Percentiles rank a stretch among this genome's conserved stretches.
phyloP scores from a whole-genome alignment of 1,140 invertebrate genomes.

The Lethrus apterus region DNA sequence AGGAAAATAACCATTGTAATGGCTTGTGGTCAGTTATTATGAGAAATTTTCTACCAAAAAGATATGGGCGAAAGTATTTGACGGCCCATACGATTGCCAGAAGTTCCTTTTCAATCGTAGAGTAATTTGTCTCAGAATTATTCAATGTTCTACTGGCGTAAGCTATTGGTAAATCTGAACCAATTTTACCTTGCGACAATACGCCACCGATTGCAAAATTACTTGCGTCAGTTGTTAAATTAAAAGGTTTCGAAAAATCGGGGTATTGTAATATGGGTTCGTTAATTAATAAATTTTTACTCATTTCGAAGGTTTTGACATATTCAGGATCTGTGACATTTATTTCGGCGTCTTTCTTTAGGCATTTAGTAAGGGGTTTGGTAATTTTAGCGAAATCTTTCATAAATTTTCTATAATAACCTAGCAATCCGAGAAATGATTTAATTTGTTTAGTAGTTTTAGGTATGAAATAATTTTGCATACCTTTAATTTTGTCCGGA shows the following conservation, averaged over 20 bases:
- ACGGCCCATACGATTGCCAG: constrained; percentile 16
- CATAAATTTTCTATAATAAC: constrained; percentile 20
- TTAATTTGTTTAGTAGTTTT: constrained; percentile 20
- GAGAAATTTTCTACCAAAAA: too few species aligned
- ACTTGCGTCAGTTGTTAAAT: constrained; percentile 33
- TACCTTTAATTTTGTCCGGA: constrained; percentile 18
- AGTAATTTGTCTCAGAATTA: constrained; percentile 9
- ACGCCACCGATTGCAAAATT: constrained; percentile 31
- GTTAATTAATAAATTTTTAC: constrained; percentile 17
- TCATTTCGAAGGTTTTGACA: too few species aligned
- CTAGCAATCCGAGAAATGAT: constrained; percentile 19
- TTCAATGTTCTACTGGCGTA: constrained; percentile 15
- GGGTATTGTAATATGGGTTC: constrained; percentile 23
- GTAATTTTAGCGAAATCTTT: constrained; percentile 33
- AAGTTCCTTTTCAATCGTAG: constrained; percentile 17
- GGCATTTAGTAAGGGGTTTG: constrained; percentile 34
- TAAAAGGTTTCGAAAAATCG: constrained; percentile 32
- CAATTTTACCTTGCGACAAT: constrained; percentile 28
- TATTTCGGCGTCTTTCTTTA: constrained; percentile 32
- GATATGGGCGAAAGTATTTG: constrained; percentile 17
- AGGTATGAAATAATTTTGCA: constrained; percentile 20
- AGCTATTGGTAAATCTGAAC: constrained; percentile 20
- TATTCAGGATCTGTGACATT: neutral
- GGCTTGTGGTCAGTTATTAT: constrained; percentile 19
- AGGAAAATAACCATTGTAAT: constrained; percentile 15